A percentile compares a stretch with the other conserved stretches of the same genome.
Evolutionary conservation across 2,888 invertebrate genomes (phyloP).

Genomic region (Melipona bicolor): DNA sequence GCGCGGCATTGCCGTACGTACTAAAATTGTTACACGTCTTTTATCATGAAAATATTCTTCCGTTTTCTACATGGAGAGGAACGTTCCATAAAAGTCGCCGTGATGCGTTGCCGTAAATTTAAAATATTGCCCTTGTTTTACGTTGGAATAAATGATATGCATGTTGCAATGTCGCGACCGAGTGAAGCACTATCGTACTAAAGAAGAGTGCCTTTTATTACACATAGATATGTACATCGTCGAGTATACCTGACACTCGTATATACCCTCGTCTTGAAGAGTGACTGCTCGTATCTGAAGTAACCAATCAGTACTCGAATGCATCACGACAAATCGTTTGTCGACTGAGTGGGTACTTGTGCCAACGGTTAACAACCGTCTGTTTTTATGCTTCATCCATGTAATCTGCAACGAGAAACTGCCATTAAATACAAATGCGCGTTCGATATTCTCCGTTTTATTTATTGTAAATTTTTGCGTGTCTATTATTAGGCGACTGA

Average conservation of each 20-base stretch:
- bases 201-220: conserved; percentile 13
- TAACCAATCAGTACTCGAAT: conserved; percentile 81
- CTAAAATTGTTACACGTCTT: background rate
- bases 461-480: background rate
- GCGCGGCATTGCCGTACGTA: background rate
- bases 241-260: conserved; percentile 81
- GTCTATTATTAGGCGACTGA: background rate
- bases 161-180: background rate
- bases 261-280: conserved; percentile 79
- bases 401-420: conserved; percentile 76
- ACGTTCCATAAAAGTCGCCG: conserved; percentile 28
- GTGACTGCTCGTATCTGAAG: conserved; percentile 80
- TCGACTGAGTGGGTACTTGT: conserved; percentile 82
- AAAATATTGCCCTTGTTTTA: conserved; percentile 7
- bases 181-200: background rate
- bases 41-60: background rate
- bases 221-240: background rate
- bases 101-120: conserved; percentile 23
- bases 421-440: conserved; percentile 13
- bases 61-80: conserved; percentile 1
- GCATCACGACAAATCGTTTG: conserved; percentile 81
- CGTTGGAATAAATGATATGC: conserved; percentile 26
- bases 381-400: conserved; percentile 81
- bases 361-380: conserved; percentile 81
- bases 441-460: background rate